These are phyloP conservation scores for Sterrhoptilus dennistouni DNA, from an alignment of 2,113 vertebrate genomes.

Conservation along the genomic window DNA sequence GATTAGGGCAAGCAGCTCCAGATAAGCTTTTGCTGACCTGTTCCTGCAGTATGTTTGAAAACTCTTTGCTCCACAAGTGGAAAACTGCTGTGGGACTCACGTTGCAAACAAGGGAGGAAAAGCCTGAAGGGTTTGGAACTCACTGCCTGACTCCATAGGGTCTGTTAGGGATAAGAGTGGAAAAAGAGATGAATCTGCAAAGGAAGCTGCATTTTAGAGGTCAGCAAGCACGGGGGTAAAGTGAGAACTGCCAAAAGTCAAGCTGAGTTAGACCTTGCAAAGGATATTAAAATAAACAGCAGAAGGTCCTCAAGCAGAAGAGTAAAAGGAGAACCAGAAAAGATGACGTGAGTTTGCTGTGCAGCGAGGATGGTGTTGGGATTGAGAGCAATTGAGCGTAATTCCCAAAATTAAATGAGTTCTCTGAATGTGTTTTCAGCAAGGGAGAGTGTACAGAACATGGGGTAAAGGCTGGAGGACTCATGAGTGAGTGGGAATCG, in stretches of 20 bases:
- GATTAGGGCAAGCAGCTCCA: not conserved
- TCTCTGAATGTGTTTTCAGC: not conserved
- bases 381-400: not conserved
- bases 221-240: constrained; percentile 37
- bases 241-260: constrained; percentile 59
- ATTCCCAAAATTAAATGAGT: not conserved
- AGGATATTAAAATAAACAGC: constrained; percentile 68
- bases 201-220: constrained; percentile 60
- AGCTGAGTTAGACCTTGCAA: constrained; percentile 62
- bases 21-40: not conserved
- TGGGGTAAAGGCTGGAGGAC: not conserved
- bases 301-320: constrained; percentile 34
- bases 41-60: not conserved
- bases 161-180: not conserved
- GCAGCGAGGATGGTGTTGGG: not conserved
- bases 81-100: not conserved
- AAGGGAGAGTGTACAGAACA: not conserved
- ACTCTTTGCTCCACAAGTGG: not conserved
- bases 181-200: constrained; percentile 54
- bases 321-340: constrained; percentile 4
- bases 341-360: not conserved
- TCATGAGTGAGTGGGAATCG: not conserved
- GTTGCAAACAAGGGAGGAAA: not conserved
- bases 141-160: not conserved
- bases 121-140: not conserved